Base-by-base conservation (phyloP, 2,888 invertebrate genomes). In the Hypomecis punctinalis region DNA sequence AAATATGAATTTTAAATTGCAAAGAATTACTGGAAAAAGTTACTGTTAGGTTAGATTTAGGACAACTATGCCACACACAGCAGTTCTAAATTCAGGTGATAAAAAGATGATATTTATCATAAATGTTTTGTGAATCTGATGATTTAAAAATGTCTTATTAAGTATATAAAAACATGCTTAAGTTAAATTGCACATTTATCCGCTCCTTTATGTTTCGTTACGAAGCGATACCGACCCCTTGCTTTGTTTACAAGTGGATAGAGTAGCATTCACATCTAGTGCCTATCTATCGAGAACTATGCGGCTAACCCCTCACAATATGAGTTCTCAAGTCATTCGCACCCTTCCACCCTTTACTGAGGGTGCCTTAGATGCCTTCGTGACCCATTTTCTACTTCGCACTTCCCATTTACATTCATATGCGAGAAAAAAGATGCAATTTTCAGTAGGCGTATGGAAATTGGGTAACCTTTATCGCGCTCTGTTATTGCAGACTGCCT, bases 311-410 rank as follows among this genome's bases (percentile, higher is more conserved):
- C 65, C 63, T 63, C 57, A 66, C 66, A 67, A 71, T 70, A 64
- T 60, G 69, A 72, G 69, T 74, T 73, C 70, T 72, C 70, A 71
- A 73, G 68, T 69, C 68, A 70, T 69, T 72, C 71, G 73, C 72
- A 69, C 75, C 75, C 74, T 69, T 69, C 70, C 70, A 60, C 72
- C 69, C 76, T 77, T 71, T 71, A 72, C 66, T 66, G 74, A 74
- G 71, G 66, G 69, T 68, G 73, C 71, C 74, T 73, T 64, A 77
- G 81, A 77, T 73, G 78, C 76, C 78, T 79, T 78, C 81, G 78
- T 84, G 87, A 86, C 88, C 86, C 65, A 86, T 72, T 83, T 86
- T 68, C 75, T 68, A 80, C 76, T 82, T 79, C 80, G 76, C 77
- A 81, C 80, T 81, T 79, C 65, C 67, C 71, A 71, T 77, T 73